A percentile compares a stretch with the other conserved stretches of the same genome.
These are phyloP conservation scores for Eclectus roratus DNA, from an alignment of 2,113 vertebrate genomes.

Conservation along the genomic window DNA sequence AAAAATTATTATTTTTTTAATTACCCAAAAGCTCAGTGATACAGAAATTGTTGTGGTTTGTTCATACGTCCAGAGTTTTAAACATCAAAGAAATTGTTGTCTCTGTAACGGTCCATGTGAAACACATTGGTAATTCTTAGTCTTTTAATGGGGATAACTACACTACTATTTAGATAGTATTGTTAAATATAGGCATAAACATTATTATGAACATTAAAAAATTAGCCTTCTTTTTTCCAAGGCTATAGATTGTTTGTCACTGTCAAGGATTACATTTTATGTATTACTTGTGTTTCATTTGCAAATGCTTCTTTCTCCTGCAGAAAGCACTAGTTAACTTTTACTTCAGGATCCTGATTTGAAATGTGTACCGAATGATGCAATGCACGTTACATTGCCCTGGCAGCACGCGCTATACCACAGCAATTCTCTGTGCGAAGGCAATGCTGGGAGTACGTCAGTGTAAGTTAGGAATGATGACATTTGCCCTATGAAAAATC, in stretches of 20 bases:
- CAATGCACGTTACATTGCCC: not conserved
- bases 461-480: not conserved
- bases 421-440: not conserved
- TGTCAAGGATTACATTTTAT: not conserved
- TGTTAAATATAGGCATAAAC: not conserved
- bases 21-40: fast-evolving
- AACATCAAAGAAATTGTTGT: not conserved
- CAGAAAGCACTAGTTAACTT: not conserved
- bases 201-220: not conserved
- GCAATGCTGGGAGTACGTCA: not conserved
- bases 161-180: not conserved
- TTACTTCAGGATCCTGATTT: not conserved
- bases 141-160: not conserved
- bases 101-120: fast-evolving
- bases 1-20: not conserved
- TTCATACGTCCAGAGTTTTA: not conserved
- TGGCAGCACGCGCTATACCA: not conserved
- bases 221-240: not conserved
- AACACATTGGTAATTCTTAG: not conserved
- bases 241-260: not conserved
- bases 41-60: not conserved
- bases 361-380: not conserved
- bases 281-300: not conserved
- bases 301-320: not conserved
- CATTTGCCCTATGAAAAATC: not conserved